Percentiles rank a stretch among this genome's conserved stretches.
These are phyloP conservation scores for Molossus molossus DNA, from an alignment of 2,797 vertebrate genomes.

Conservation along the genomic window DNA sequence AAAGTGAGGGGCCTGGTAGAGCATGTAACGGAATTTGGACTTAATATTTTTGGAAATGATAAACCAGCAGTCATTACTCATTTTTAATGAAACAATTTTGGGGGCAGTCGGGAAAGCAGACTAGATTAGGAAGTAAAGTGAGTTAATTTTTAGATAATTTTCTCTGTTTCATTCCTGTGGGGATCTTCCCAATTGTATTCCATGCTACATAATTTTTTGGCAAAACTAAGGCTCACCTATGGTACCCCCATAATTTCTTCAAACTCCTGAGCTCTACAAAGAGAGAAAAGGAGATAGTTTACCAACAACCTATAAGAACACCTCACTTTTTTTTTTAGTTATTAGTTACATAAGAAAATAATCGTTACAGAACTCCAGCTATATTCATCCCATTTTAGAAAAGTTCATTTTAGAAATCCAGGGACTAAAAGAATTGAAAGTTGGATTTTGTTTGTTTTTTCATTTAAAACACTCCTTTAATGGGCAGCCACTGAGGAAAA, in stretches of 20 bases:
- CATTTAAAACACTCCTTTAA: slow-evolving; percentile 22
- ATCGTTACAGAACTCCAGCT: neutral
- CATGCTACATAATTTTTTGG: neutral
- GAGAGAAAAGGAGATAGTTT: slow-evolving; percentile 16
- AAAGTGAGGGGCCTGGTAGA: neutral
- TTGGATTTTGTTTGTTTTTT: neutral
- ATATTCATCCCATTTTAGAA: slow-evolving; percentile 29
- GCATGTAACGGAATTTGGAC: no score
- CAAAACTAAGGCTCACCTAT: neutral
- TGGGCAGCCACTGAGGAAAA: neutral
- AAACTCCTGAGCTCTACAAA: slow-evolving; percentile 32
- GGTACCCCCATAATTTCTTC: neutral
- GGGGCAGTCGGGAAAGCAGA: neutral
- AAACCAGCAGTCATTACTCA: neutral
- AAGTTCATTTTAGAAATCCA: slow-evolving; percentile 38
- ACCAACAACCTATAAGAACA: neutral
- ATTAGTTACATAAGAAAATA: slow-evolving; percentile 16
- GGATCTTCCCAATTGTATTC: neutral
- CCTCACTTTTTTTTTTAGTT: neutral
- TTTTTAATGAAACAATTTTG: neutral
- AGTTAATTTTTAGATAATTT: slow-evolving; percentile 36
- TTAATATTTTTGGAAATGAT: neutral
- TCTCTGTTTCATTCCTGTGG: neutral
- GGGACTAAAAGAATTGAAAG: neutral
- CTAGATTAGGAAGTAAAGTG: neutral